Conservation (phyloP, 2,888 invertebrate species). For the Tipula confusa region DNA sequence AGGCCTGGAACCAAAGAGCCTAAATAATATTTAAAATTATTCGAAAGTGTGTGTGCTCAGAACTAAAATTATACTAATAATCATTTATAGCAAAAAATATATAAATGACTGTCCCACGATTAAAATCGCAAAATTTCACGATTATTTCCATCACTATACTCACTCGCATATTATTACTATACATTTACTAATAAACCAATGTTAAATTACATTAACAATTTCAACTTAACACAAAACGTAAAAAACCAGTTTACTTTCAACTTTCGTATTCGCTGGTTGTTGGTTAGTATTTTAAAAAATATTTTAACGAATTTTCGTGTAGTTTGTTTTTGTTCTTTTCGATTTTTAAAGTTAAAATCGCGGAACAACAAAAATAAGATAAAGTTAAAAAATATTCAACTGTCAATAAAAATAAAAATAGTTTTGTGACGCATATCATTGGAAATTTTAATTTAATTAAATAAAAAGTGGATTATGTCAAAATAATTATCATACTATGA, state of each 20-base stretch:
- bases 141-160: not conserved
- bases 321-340: not conserved
- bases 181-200: not conserved
- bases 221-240: not conserved
- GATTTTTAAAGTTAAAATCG: not conserved
- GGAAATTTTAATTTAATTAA: not conserved
- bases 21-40: too few species aligned
- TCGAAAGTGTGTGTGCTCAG: too few species aligned
- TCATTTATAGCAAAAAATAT: too few species aligned
- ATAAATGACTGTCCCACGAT: too few species aligned
- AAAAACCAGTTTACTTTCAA: slow-evolving; percentile 31
- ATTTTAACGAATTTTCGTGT: not conserved
- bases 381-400: not conserved
- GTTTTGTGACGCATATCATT: not conserved
- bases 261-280: slow-evolving; percentile 30
- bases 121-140: not conserved
- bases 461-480: not conserved
- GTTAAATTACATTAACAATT: slow-evolving; percentile 25
- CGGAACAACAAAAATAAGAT: not conserved
- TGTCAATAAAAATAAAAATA: slow-evolving; percentile 1
- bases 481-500: not conserved
- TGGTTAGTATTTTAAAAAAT: not conserved
- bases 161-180: not conserved
- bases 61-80: too few species aligned
- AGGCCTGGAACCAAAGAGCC: too few species aligned